A percentile compares a stretch with the other conserved stretches of the same genome.
phyloP scores from a whole-genome alignment of 2,797 vertebrate genomes.

The Buceros bicornis region DNA sequence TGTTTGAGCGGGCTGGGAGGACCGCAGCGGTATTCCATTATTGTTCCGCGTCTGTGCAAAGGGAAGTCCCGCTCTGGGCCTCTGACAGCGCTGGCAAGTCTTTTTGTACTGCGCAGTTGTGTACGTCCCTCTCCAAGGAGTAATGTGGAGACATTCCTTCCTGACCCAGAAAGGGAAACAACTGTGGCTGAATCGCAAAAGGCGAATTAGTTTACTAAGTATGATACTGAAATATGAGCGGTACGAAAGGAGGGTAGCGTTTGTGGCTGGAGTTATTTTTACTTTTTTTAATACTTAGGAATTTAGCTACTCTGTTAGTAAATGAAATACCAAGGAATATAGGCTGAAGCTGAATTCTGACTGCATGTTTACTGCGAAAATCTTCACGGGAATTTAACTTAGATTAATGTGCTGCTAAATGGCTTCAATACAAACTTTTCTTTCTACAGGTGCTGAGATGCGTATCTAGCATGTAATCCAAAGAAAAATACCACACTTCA shows the following conservation, averaged over 20 bases:
- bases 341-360: background rate
- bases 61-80: background rate
- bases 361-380: background rate
- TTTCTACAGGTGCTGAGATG: background rate
- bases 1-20: background rate
- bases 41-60: background rate
- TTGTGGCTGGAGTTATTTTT: background rate
- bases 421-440: background rate
- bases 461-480: background rate
- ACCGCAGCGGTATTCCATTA: background rate
- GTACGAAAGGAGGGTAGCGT: background rate
- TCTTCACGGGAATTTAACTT: background rate
- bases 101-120: background rate
- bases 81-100: background rate
- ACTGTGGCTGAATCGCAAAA: background rate
- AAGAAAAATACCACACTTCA: background rate
- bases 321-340: background rate
- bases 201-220: background rate
- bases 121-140: background rate
- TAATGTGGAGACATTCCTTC: background rate
- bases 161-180: background rate
- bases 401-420: background rate
- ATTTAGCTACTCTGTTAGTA: background rate
- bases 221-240: background rate
- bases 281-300: background rate